phyloP scores from a whole-genome alignment of 2,113 vertebrate species.

The Siphamia tubifer region DNA sequence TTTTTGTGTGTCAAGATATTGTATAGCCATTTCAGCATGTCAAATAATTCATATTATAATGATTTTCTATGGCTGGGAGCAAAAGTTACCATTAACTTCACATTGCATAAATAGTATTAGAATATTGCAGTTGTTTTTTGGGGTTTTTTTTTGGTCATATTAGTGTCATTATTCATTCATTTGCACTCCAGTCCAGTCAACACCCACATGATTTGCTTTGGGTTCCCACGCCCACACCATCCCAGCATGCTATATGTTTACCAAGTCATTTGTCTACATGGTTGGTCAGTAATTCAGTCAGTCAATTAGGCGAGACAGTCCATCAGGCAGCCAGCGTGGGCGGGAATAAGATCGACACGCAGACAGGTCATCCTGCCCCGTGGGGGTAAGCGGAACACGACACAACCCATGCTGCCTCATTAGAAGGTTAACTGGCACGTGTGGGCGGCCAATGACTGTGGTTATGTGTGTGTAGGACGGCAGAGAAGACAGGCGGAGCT shows the following conservation, averaged over 20 bases:
- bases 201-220: slow-evolving; percentile 23
- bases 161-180: background rate
- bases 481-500: slow-evolving; percentile 39
- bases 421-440: slow-evolving; percentile 65
- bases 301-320: slow-evolving; percentile 54
- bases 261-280: slow-evolving; percentile 43
- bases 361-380: slow-evolving; percentile 38
- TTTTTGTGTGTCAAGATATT: too few species aligned
- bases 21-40: too few species aligned
- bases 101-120: too few species aligned
- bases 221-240: slow-evolving; percentile 76
- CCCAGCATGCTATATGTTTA: slow-evolving; percentile 63
- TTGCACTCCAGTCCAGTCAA: background rate
- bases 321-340: slow-evolving; percentile 61
- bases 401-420: slow-evolving; percentile 52
- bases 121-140: too few species aligned
- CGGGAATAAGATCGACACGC: slow-evolving; percentile 41
- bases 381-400: slow-evolving; percentile 37
- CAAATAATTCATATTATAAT: too few species aligned
- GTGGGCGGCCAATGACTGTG: slow-evolving; percentile 55
- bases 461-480: background rate
- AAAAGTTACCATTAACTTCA: too few species aligned
- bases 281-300: slow-evolving; percentile 44
- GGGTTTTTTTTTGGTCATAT: too few species aligned
- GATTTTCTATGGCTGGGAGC: too few species aligned